A percentile compares a stretch with the other conserved stretches of the same genome.
phyloP scores from a whole-genome alignment of 2,888 invertebrate genomes.

The Psylliodes chrysocephalus region DNA sequence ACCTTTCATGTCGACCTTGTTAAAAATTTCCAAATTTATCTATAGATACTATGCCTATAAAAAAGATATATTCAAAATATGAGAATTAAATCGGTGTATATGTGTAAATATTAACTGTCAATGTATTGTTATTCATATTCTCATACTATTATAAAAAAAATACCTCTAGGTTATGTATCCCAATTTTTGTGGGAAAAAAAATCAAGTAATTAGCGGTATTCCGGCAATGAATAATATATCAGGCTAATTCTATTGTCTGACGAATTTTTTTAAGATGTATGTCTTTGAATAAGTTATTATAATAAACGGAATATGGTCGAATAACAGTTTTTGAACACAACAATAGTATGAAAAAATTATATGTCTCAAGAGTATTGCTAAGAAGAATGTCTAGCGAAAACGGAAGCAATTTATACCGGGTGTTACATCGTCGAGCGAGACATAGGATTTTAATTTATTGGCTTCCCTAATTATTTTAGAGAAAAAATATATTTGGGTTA shows the following conservation, averaged over 20 bases:
- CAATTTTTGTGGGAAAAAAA: neutral
- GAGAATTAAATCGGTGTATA: no score
- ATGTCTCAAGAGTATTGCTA: neutral
- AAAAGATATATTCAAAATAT: neutral
- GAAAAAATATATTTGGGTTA: no score
- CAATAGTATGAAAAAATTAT: neutral
- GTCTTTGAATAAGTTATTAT: neutral
- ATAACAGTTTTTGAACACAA: neutral
- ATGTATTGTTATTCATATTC: neutral
- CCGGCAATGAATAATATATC: neutral
- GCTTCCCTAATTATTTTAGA: no score
- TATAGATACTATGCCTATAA: no score
- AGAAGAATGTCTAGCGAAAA: neutral
- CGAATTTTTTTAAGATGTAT: neutral
- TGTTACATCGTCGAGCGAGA: no score
- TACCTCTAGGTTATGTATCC: neutral
- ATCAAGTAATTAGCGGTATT: neutral
- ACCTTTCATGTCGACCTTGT: no score
- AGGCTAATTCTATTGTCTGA: neutral
- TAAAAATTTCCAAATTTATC: no score
- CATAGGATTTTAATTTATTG: no score
- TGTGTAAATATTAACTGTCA: neutral
- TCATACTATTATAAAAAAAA: neutral
- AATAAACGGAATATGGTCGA: neutral
- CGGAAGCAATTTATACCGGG: neutral